Conservation (phyloP, 2,113 vertebrate genomes). For the Lepidothrix coronata region DNA sequence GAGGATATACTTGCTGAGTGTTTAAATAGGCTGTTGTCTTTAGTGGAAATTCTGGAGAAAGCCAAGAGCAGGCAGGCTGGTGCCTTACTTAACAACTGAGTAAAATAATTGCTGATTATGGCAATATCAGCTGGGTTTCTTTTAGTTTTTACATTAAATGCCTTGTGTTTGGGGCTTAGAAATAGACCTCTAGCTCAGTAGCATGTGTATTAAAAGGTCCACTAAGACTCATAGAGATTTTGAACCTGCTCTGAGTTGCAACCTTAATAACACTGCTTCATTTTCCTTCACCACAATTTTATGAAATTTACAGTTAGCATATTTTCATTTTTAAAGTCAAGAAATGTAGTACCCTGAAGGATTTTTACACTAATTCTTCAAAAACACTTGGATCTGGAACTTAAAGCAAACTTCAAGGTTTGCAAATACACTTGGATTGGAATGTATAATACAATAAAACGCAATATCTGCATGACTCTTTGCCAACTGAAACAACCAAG, state of each 20-base stretch:
- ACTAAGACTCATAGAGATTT: neutral
- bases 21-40: neutral
- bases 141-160: neutral
- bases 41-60: neutral
- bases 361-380: neutral
- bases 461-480: neutral
- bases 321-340: neutral
- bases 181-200: neutral
- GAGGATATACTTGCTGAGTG: neutral
- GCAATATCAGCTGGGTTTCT: neutral
- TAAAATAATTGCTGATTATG: neutral
- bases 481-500: conserved; percentile 13
- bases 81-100: neutral
- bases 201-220: neutral
- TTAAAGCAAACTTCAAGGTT: neutral
- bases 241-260: neutral
- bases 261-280: neutral
- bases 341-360: neutral
- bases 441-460: neutral
- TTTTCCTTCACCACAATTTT: neutral
- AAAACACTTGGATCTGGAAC: neutral
- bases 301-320: neutral
- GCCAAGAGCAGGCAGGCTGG: neutral
- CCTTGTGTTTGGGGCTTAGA: neutral
- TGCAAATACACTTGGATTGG: conserved; percentile 22